phyloP scores from a whole-genome alignment of 1,140 invertebrate genomes.

The Vanessa tameamea region DNA sequence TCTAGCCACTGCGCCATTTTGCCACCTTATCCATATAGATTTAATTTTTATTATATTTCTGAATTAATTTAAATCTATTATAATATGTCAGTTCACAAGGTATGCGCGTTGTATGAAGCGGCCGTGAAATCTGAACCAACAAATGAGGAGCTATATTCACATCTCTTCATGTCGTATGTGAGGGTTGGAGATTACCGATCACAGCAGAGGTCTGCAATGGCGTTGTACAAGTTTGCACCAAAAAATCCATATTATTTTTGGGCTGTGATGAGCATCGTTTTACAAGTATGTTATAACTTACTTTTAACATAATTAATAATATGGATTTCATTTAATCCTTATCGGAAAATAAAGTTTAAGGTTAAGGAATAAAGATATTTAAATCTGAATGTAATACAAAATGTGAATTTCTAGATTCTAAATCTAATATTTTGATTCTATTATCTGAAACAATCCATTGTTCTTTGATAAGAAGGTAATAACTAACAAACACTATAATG shows the following conservation, averaged over 20 bases:
- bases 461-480: not conserved
- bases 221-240: slow-evolving; percentile 93
- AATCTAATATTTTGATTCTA: not conserved
- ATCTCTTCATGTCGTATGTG: slow-evolving; percentile 98
- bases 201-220: slow-evolving; percentile 94
- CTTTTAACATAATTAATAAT: too few species aligned
- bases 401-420: not conserved
- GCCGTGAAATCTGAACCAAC: slow-evolving; percentile 91
- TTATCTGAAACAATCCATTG: slow-evolving; percentile 3
- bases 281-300: slow-evolving; percentile 85
- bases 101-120: slow-evolving; percentile 93
- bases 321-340: too few species aligned
- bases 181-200: slow-evolving; percentile 93
- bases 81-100: slow-evolving; percentile 87
- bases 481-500: not conserved
- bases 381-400: not conserved
- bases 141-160: slow-evolving; percentile 95
- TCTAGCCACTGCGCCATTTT: too few species aligned
- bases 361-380: not conserved
- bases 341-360: not conserved
- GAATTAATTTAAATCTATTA: not conserved
- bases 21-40: too few species aligned
- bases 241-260: slow-evolving; percentile 99
- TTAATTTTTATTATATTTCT: too few species aligned
- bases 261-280: slow-evolving; percentile 97